Evolutionary conservation across 1,140 invertebrate genomes (phyloP), one percentile per base, ranked within the genome.

Genomic region (Apis laboriosa): DNA sequence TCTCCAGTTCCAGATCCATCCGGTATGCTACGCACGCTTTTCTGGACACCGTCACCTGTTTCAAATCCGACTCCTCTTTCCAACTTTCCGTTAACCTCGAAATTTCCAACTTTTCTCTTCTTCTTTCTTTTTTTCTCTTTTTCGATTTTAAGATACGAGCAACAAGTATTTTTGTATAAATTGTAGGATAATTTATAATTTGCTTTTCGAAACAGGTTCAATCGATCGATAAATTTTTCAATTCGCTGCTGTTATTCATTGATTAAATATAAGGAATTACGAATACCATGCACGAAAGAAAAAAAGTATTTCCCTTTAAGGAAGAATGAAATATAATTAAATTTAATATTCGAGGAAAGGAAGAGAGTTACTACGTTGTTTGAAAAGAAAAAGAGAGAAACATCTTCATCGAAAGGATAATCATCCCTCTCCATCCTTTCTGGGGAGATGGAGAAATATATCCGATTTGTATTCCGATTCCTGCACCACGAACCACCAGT

Each of bases 381-480:
- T 21, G 24, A 43, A 77, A 24, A 49, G 49, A 60, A 85, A 86
- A 87, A 82, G 9, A 12, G 55, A 5, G 4, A 61, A 49, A 64
- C 77, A 66, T 77, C 72, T 88, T 84, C 70, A 43, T 86, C 74
- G 43, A 67, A 70, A 60, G 21, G 80, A 81, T 85, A 85, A 86
- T 72, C 55, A 77, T 86, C 77, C 63, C 28, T 64, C 58, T 28
- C 9, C 34, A n/a, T 71, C 61, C 60, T 85, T 55, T 71, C 80
- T 81, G 67, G 60, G 51, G 51, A 0, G 66, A 53, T 34, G 56
- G 28, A 19, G 15, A 24, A 64, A 17, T 11, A 21, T 12, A 34
- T 49, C 49, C 61, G n/a, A n/a, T 80, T 75, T 72, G 83, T 56
- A 60, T 84, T 61, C 56, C 55, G 68, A 68, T 79, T 79, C 61